Evolutionary conservation across 2,797 vertebrate genomes (phyloP), one percentile per base, ranked within the genome.

Genomic region (Acipenser oxyrinchus): DNA sequence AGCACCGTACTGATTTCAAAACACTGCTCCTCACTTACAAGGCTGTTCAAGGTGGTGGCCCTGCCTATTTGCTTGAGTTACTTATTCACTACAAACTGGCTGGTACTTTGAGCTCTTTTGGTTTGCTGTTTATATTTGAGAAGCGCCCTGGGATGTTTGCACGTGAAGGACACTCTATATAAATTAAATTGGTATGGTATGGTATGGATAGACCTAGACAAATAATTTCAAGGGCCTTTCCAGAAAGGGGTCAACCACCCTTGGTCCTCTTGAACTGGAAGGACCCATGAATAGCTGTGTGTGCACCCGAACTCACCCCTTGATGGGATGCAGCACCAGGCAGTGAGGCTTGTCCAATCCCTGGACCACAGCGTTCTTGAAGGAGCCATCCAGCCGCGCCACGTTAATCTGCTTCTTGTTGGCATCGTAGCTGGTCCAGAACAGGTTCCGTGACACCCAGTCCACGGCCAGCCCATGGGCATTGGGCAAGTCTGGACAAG

Each of bases 381-480:
- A 99, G 70, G 96, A 98, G 51, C 96, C 96, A 0, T 99, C 96
- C 70, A 99, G 87, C 60, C 95, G 81, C 53, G 96, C 96, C 73
- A 98, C 95, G 0, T 98, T 98, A 76, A 99, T 98, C 83, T 99
- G 96, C 81, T 95, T 98, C 84, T 96, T 97, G 79, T 94, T 95
- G 74, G 92, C 87, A 0, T 98, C 96, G 0, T 97, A 98, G 83
- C 95, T 98, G 48, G 95, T 98, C 96, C 96, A 99, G 85, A 95
- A 98, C 13, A 99, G 92, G 79, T 99, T 99, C 75, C 96, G 90
- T 72, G 96, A 99, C 51, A 99, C 85, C 96, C 96, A 99, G 62
- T 99, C 96, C 69, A 99, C 93, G 3, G 96, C 94, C 63, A 99
- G 82, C 4, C 96, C 96, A 0, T 97, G 93, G 65, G 94, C 96